Evolutionary conservation across 2,888 invertebrate genomes (phyloP), one percentile per base, ranked within the genome.

Genomic region (Lepetodrilus schrolli): DNA sequence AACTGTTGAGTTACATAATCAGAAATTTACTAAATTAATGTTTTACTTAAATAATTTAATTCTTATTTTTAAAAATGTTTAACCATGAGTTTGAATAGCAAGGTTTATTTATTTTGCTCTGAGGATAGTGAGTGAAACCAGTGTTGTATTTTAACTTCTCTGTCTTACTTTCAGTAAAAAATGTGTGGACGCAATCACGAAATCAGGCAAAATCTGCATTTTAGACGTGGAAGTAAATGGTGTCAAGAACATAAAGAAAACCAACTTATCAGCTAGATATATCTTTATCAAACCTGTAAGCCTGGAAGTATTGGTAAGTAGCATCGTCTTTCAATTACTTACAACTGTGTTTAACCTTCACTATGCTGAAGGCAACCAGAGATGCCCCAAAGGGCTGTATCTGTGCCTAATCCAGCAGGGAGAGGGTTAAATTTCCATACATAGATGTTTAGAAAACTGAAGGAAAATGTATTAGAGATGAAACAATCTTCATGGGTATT

Each of bases 181-280:
- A 83, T 95, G 98, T 0, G 96, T 99, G 0, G 93, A 94, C 83
- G 94, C 94, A 78, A 95, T 99, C 0, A 93, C 94, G 76, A 91
- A 92, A 17, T 92, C 93, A 17, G 98, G 98, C 1, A 95, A 95
- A 88, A 94, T 98, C 49, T 98, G 98, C 88, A 94, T 99, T 1
- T 91, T 99, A 80, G 99, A 99, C 89, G 96, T 99, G 82, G 98
- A 99, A 85, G 94, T 96, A 71, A 96, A 98, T 92, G 99, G 98
- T 21, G 98, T 98, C 0, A 95, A 95, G 84, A 95, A 94, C 90
- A 94, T 99, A 10, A 96, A 95, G 87, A 86, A 89, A 38, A 94
- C 95, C 23, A 93, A 95, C 86, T 91, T 98, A 8, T 93, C 96
- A 89, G 96, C 98, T 0, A 92, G 95, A 84, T 94, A 95, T 80